Evolutionary conservation across 92 coral and sea anemone genomes (phyloP).

Genomic region (Paragorgia papillata): DNA sequence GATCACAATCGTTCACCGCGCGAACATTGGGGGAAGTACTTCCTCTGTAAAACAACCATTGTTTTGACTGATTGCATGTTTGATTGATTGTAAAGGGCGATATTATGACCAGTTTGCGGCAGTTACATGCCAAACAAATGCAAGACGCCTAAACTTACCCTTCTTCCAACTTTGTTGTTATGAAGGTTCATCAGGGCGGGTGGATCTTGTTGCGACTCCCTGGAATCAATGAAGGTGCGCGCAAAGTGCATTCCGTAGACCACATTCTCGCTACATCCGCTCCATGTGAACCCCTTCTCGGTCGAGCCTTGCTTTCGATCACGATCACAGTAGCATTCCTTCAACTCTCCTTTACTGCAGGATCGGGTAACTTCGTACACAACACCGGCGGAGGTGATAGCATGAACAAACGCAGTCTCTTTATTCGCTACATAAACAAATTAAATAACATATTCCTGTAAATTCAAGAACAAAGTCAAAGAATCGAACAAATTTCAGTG

Average conservation of each 20-base stretch:
- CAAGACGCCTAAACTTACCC: too few relatives aligned
- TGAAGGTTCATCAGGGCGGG: slow-evolving; percentile 93
- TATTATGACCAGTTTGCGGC: too few relatives aligned
- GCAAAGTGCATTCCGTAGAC: slow-evolving; percentile 85
- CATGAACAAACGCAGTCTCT: slow-evolving; percentile 95
- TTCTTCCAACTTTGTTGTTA: slow-evolving; percentile 91
- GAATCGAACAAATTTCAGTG: too few relatives aligned
- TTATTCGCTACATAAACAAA: slow-evolving; percentile 69
- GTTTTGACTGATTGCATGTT: too few relatives aligned
- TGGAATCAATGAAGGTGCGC: slow-evolving; percentile 85
- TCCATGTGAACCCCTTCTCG: slow-evolving; percentile 87
- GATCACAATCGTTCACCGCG: too few relatives aligned
- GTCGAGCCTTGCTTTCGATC: slow-evolving; percentile 65
- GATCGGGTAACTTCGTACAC: slow-evolving; percentile 94
- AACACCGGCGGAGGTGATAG: slow-evolving; percentile 95
- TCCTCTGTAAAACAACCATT: too few relatives aligned
- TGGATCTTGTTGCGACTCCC: slow-evolving; percentile 90
- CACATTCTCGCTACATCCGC: slow-evolving; percentile 96
- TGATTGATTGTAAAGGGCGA: too few relatives aligned
- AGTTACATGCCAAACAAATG: too few relatives aligned
- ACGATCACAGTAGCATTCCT: slow-evolving; percentile 86
- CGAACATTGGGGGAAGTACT: too few relatives aligned
- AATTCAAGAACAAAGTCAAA: too few relatives aligned
- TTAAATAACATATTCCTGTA: background rate
- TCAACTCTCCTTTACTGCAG: slow-evolving; percentile 92